Evolutionary conservation across 2,797 vertebrate genomes (phyloP).

Genomic region (Hephaestus fuliginosus): DNA sequence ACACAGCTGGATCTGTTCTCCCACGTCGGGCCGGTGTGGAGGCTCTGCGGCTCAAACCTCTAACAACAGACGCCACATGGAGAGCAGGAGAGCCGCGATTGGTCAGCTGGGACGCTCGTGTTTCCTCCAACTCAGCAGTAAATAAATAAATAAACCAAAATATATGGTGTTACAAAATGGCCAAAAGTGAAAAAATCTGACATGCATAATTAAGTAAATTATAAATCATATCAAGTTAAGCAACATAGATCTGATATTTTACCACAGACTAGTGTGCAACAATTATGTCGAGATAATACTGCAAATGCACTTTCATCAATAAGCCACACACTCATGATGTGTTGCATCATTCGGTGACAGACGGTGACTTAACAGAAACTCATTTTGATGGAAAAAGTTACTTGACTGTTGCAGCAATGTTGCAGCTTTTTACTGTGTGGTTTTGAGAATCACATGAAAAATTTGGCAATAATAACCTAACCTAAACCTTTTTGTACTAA

Average conservation of each 20-base stretch:
- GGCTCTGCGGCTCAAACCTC: constrained; percentile 29
- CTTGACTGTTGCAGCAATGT: no score
- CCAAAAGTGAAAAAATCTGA: not conserved
- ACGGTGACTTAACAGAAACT: no score
- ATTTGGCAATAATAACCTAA: no score
- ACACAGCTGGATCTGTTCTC: constrained; percentile 39
- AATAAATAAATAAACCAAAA: not conserved
- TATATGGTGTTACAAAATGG: not conserved
- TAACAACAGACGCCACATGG: constrained; percentile 17
- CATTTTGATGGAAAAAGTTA: no score
- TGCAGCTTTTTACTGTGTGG: no score
- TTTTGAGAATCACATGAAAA: no score
- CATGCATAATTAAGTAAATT: not conserved
- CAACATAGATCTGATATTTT: not conserved
- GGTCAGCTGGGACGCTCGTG: constrained; percentile 10
- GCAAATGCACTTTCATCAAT: no score
- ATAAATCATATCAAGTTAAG: not conserved
- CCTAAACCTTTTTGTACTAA: no score
- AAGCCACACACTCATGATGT: no score
- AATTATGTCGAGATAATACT: no score
- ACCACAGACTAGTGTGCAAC: no score
- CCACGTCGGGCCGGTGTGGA: not conserved
- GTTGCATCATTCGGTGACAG: no score
- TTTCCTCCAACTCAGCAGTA: not conserved
- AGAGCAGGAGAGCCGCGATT: constrained; percentile 11